Base-by-base conservation (phyloP, 2,113 vertebrate genomes). In the Macquaria ambigua region DNA sequence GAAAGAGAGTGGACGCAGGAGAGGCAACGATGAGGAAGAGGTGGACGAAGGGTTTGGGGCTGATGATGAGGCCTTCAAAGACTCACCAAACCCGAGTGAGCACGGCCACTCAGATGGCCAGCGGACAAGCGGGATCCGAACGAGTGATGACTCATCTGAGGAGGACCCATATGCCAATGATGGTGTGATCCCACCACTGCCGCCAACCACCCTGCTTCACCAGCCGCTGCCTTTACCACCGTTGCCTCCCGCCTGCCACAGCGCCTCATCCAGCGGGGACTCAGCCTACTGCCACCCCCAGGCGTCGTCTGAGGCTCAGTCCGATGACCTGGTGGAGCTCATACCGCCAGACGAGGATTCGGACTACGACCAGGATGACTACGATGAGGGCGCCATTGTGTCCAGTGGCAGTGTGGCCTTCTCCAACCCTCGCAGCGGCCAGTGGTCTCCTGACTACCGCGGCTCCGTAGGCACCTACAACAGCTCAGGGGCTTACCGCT, bases 101-200 rank as follows among this genome's bases (percentile, higher is more conserved):
- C 98, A 97, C 0, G 98, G 97, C 62, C 98, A 98, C 89, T 99
- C 97, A 0, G 98, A 99, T 20, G 96, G 96, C 87, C 98, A 99
- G 95, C 96, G 98, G 12, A 99, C 98, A 0, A 99, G 98, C 3
- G 98, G 98, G 66, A 99, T 99, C 93, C 94, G 98, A 25, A 99
- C 97, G 0, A 99, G 98, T 0, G 98, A 99, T 25, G 98, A 99
- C 91, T 99, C 98, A 0, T 99, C 98, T 0, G 98, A 99, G 89
- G 98, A 99, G 82, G 98, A 99, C 92, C 98, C 98, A 0, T 99
- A 99, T 21, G 97, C 98, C 95, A 99, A 99, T 2, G 97, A 99
- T 0, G 96, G 96, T 0, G 91, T 97, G 85, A 95, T 86, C 92
- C 97, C 82, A 61, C 93, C 89, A 25, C 94, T 87, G 93, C 96